A percentile compares a stretch with the other conserved stretches of the same genome.
These are phyloP conservation scores for Acanthiza pusilla DNA, from an alignment of 2,797 vertebrate genomes.

Conservation along the genomic window DNA sequence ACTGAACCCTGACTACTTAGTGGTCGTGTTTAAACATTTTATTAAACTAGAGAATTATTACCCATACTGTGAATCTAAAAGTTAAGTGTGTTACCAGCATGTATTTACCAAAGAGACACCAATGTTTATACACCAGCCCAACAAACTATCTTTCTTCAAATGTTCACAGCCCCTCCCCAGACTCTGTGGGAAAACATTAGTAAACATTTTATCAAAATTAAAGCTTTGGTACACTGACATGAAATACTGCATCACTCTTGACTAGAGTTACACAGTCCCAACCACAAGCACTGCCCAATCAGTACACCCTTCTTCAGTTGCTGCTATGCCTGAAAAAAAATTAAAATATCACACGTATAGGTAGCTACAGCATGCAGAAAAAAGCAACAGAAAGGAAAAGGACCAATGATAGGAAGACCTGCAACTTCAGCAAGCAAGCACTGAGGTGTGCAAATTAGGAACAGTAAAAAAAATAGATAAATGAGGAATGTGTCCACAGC, in stretches of 20 bases:
- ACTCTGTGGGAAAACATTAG: background rate
- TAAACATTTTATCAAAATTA: background rate
- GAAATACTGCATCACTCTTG: background rate
- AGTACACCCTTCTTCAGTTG: background rate
- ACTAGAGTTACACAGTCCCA: background rate
- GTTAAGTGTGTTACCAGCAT: background rate
- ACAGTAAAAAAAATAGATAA: background rate
- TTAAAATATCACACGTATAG: background rate
- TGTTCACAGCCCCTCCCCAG: background rate
- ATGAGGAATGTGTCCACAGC: background rate
- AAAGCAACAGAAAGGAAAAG: background rate
- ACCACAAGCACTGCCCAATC: background rate
- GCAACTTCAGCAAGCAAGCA: background rate
- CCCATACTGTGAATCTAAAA: background rate
- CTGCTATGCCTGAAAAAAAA: background rate
- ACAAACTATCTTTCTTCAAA: background rate
- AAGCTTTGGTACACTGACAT: background rate
- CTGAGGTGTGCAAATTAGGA: background rate
- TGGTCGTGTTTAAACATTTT: background rate
- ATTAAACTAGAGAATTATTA: background rate
- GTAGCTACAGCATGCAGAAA: background rate
- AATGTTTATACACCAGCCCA: background rate
- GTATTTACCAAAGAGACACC: background rate
- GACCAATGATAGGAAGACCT: background rate
- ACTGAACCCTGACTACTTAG: background rate